Evolutionary conservation across 2,113 vertebrate species (phyloP).

Genomic region (Isurus oxyrinchus): DNA sequence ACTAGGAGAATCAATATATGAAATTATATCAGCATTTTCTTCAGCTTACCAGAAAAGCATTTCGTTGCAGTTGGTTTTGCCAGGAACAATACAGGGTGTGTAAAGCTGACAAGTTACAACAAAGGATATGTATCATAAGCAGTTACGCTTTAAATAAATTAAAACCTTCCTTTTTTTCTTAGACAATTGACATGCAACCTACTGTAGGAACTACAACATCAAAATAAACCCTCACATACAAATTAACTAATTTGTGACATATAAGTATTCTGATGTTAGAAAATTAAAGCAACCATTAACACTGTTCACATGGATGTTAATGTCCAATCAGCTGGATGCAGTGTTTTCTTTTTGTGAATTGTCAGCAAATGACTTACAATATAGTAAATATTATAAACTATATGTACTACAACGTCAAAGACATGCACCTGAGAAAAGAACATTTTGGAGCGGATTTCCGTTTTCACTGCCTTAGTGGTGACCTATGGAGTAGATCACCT

Average conservation of each 20-base stretch:
- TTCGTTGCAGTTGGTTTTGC: not conserved
- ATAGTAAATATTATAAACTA: not conserved
- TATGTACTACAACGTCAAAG: not conserved
- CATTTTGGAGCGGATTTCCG: not conserved
- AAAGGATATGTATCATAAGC: conserved; percentile 17
- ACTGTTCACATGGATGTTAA: conserved; percentile 42
- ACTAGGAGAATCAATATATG: not conserved
- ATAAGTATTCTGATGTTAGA: conserved; percentile 35
- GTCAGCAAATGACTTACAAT: not conserved
- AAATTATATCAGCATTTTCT: not conserved
- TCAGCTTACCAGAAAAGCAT: not conserved
- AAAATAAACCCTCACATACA: conserved; percentile 41
- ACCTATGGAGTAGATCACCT: not conserved
- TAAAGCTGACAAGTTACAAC: conserved; percentile 31
- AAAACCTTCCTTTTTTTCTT: not conserved
- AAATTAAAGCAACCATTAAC: conserved; percentile 40
- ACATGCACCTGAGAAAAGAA: not conserved
- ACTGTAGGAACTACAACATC: conserved; percentile 26
- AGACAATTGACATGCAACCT: not conserved
- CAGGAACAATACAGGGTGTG: conserved; percentile 36
- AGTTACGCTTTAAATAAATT: conserved; percentile 27
- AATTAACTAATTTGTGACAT: conserved; percentile 14
- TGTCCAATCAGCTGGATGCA: not conserved
- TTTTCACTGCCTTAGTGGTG: not conserved
- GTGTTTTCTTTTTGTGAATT: not conserved